phyloP scores from a whole-genome alignment of 2,888 invertebrate genomes.

The Mellilla xanthometata region DNA sequence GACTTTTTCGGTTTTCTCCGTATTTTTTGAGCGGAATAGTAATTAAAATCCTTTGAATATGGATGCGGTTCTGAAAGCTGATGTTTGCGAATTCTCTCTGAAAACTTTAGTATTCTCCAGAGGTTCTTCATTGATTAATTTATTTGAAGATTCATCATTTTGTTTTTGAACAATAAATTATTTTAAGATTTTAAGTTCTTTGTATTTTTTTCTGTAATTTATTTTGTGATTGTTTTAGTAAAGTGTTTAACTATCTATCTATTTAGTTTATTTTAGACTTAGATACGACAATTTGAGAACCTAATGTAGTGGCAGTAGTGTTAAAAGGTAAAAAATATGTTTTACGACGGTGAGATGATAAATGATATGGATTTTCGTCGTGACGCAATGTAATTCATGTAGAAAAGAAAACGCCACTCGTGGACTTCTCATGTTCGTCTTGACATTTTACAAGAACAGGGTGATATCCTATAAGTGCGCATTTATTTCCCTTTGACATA shows the following conservation, averaged over 20 bases:
- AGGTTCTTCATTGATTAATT: slow-evolving; percentile 7
- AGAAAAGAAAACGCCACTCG: slow-evolving; percentile 6
- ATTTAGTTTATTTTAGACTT: too few relatives aligned
- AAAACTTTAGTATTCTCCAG: slow-evolving; percentile 10
- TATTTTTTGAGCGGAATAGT: slow-evolving; percentile 12
- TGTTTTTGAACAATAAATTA: too few relatives aligned
- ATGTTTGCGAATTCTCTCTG: slow-evolving; percentile 15
- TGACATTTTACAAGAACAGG: slow-evolving; percentile 6
- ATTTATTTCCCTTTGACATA: slow-evolving; percentile 14
- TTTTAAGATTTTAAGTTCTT: too few relatives aligned
- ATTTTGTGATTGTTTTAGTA: too few relatives aligned
- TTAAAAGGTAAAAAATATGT: too few relatives aligned
- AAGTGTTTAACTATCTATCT: too few relatives aligned
- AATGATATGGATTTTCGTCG: too few relatives aligned
- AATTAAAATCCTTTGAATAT: slow-evolving; percentile 19
- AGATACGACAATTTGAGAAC: too few relatives aligned
- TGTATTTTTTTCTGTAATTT: too few relatives aligned
- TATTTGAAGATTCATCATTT: not conserved
- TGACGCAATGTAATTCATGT: too few relatives aligned
- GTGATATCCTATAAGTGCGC: slow-evolving; percentile 6
- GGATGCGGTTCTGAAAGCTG: slow-evolving; percentile 9
- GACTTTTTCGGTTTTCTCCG: slow-evolving; percentile 11
- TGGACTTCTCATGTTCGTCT: slow-evolving; percentile 11
- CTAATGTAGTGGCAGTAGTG: too few relatives aligned
- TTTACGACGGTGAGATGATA: too few relatives aligned